Base-by-base conservation (phyloP, 2,888 invertebrate genomes). In the Caenorhabditis parvicauda region DNA sequence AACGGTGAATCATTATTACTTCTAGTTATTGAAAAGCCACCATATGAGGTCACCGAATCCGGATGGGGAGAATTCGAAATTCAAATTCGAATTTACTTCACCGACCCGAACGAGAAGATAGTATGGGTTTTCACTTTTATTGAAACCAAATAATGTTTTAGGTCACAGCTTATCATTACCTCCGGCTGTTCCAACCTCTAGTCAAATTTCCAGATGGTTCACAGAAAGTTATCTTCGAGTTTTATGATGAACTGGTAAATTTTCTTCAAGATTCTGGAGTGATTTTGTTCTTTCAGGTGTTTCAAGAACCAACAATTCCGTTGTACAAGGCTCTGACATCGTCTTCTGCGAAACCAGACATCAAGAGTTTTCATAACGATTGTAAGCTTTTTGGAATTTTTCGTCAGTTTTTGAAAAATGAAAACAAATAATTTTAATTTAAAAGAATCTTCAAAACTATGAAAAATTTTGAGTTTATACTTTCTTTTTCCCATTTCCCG, bases 1-100 rank as follows among this genome's bases (percentile, higher is more conserved):
- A 24, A n/a, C 22, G 5, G 14, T 44, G 9, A n/a, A 38, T 48
- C 12, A 25, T n/a, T 7, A 17, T 35, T 3, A 41, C 5, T 68
- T 79, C 56, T 70, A 83, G 91, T 94, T 67, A 87, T 95, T 0
- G 90, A 90, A 0, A 91, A 92, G 81, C 93, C 94, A 0, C 98
- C 96, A 0, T 98, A 92, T 81, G 95, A 96, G 85, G 88, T 98
- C 5, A 91, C 90, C 0, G 96, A 98, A 83, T 96, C 96, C 0
- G 96, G 96, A 1, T 98, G 98, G 96, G 98, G 98, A 70, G 98
- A 98, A 84, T 98, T 98, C 82, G 96, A 98, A 84, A 90, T 96
- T 67, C 90, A 92, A 32, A 94, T 99, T 52, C 95, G 95, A 82
- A 90, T 98, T 63, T 92, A 92, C 82, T 98, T 98, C 77, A 89